These are phyloP conservation scores for Clinocottus analis DNA, from an alignment of 2,113 vertebrate genomes.

Conservation along the genomic window DNA sequence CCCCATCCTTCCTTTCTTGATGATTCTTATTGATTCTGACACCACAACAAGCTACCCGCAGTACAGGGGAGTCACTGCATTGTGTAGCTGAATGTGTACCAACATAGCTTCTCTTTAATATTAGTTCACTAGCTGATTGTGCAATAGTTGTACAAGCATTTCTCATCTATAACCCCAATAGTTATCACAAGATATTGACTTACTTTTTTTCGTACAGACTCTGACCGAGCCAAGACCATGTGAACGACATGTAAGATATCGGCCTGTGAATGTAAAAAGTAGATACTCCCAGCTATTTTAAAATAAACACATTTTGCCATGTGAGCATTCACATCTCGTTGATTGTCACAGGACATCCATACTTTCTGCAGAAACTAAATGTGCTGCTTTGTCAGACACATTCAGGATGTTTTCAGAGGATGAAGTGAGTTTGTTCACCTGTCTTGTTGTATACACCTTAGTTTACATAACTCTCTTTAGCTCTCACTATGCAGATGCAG, in stretches of 20 bases:
- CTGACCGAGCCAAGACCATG: background rate
- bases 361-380: background rate
- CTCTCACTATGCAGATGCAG: background rate
- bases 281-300: background rate
- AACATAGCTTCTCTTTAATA: constrained; percentile 11
- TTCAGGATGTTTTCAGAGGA: constrained; percentile 11
- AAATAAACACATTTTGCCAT: background rate
- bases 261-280: background rate
- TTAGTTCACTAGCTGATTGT: constrained; percentile 4
- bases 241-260: background rate
- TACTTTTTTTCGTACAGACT: constrained; percentile 3
- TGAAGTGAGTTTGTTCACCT: background rate
- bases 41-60: constrained; percentile 17
- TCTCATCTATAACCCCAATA: background rate
- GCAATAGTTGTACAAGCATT: constrained; percentile 2
- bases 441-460: constrained; percentile 21
- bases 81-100: background rate
- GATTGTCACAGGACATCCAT: background rate
- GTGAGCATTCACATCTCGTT: background rate
- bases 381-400: background rate
- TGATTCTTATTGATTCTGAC: constrained; percentile 26
- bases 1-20: background rate
- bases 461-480: constrained; percentile 1
- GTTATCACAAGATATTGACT: constrained; percentile 6
- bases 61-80: background rate